Base-by-base conservation (phyloP, 2,113 vertebrate genomes). In the Thalassarche chlororhynchos region DNA sequence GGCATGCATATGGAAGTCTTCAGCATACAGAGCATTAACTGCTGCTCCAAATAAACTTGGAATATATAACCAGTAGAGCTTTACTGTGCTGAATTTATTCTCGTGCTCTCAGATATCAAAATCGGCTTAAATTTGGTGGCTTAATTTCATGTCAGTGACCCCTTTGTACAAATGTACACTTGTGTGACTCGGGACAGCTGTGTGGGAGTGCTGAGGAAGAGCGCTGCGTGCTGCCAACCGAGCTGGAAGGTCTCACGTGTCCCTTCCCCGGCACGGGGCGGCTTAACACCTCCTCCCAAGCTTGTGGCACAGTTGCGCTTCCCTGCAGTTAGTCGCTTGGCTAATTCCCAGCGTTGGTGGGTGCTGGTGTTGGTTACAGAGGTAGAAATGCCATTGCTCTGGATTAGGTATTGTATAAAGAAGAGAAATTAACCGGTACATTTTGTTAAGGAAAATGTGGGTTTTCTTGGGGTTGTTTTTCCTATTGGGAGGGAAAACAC, bases 191-290 rank as follows among this genome's bases (percentile, higher is more conserved):
- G 8, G 49, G 75, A n/a, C 29, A 84, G 77, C 54, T 47, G 36
- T 32, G 29, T 51, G 62, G 51, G 61, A 15, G 58, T 34, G 40
- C 51, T 44, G 66, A 86, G 86, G 58, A 82, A 6, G 12, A 80
- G 69, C 1, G 0, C 26, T 57, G 85, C 3, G 1, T 69, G 55
- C 58, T 0, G 0, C 34, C 18, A 61, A 0, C 58, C 5, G 14
- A 79, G 38, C n/a, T 75, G 76, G 40, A 51, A 68, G 42, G 42
- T 78, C 84, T 84, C 14, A 1, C 0, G 0, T 54, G 29, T 64
- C 75, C 68, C 19, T 72, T 89, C 32, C 23, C 21, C 1, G 2
- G 23, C 57, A 40, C 0, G 1, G 52, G 76, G 42, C 2, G 2
- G 61, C 44, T 60, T 65, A 70, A 62, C 46, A 14, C 40, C 38